A percentile compares a stretch with the other conserved stretches of the same genome.
Conservation (phyloP, 1,140 invertebrate species). For the Drosophila elegans region DNA sequence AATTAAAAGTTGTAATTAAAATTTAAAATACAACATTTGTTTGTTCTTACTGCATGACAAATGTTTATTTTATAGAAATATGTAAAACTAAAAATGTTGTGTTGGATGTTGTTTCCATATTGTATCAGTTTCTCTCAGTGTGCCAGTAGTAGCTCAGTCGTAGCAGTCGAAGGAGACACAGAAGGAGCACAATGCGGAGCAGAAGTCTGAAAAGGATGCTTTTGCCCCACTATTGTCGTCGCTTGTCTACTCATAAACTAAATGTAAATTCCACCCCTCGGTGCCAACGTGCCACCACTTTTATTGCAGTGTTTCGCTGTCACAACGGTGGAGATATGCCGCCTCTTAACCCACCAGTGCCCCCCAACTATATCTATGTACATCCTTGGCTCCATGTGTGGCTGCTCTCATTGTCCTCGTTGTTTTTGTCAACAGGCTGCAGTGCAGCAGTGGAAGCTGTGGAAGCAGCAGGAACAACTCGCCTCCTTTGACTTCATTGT, state of each 20-base stretch:
- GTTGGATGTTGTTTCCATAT: too few relatives aligned
- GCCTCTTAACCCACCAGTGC: slow-evolving; percentile 29
- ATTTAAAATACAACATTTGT: too few relatives aligned
- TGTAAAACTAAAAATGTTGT: too few relatives aligned
- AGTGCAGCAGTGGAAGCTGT: slow-evolving; percentile 57
- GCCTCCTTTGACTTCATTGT: slow-evolving; percentile 47
- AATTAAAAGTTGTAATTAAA: too few relatives aligned
- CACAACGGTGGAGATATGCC: slow-evolving; percentile 24
- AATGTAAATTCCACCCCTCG: slow-evolving; percentile 74
- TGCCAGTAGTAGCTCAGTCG: slow-evolving; percentile 15
- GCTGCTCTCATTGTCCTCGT: slow-evolving; percentile 53
- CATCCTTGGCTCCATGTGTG: slow-evolving; percentile 61
- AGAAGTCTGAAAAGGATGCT: slow-evolving; percentile 40
- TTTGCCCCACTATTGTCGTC: slow-evolving; percentile 66
- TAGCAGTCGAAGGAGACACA: slow-evolving; percentile 7
- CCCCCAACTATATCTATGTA: slow-evolving; percentile 14
- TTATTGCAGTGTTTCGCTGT: slow-evolving; percentile 78
- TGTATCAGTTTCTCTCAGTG: slow-evolving; percentile 10
- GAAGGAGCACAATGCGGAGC: slow-evolving; percentile 30
- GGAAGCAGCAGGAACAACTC: slow-evolving; percentile 41
- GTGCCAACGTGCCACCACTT: slow-evolving; percentile 63
- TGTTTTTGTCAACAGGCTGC: slow-evolving; percentile 70
- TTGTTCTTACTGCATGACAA: too few relatives aligned
- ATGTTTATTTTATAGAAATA: too few relatives aligned
- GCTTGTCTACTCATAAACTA: slow-evolving; percentile 82